Evolutionary conservation across 2,888 invertebrate genomes (phyloP), one percentile per base, ranked within the genome.

Genomic region (Perithous albicinctus): DNA sequence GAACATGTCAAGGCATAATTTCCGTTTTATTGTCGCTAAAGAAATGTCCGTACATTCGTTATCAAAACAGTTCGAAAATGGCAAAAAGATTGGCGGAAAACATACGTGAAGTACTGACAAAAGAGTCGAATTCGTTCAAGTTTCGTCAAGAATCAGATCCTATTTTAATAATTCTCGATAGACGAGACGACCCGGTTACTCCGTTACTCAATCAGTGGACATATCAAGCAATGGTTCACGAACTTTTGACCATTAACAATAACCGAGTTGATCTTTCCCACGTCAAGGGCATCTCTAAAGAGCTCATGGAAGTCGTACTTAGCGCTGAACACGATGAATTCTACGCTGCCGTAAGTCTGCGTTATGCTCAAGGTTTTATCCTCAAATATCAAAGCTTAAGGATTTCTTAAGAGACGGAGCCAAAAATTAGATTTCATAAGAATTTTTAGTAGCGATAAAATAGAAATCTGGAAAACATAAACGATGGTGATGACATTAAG

Each of bases 141-240:
- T 97, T 97, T 92, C 95, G 96, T n/a, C 96, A 96, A 76, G 93
- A 94, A 59, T 95, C 96, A 0, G 95, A 96, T 46, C 97, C 98
- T 0, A 93, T 98, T 84, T 93, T 99, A 77, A 93, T 99, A 38
- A 96, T 99, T 83, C 91, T 99, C 43, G 99, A 99, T 92, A 94
- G 99, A 85, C 94, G 97, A 87, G 98, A 98, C 91, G 99, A 99
- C 93, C 97, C 99, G 0, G 96, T 99, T 6, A 99, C 99, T 0
- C 99, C 99, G 0, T 93, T 99, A 74, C 93, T 99, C 35, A 98
- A 97, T 93, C 95, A 98, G 95, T 99, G 99, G 99, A 99, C 99
- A 0, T 99, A 99, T 93, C 99, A 99, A 93, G 99, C 99, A 1
- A 99, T 99, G 99, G 98, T 99, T 8, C 99, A 99, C 93, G 99